These are phyloP conservation scores for Yasuhikotakia modesta DNA, from an alignment of 2,797 vertebrate genomes.

Conservation along the genomic window DNA sequence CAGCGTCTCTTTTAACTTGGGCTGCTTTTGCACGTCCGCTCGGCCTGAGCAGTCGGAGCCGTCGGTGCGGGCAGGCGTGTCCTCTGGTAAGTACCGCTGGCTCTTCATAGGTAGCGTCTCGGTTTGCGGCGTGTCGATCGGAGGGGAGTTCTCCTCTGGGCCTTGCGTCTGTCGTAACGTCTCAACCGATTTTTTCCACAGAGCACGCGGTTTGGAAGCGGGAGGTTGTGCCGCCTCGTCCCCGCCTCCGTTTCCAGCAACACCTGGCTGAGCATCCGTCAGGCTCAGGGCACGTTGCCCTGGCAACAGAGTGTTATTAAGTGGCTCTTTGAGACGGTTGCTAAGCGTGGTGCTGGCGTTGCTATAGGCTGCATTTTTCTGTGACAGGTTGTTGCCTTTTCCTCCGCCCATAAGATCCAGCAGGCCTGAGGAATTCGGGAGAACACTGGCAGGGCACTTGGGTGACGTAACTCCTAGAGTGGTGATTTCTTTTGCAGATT, in stretches of 20 bases:
- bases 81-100: slow-evolving; percentile 92
- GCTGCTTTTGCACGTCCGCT: slow-evolving; percentile 64
- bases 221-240: slow-evolving; percentile 49
- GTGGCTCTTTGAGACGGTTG: slow-evolving; percentile 92
- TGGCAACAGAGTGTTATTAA: slow-evolving; percentile 90
- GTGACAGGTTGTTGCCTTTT: slow-evolving; percentile 81
- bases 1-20: slow-evolving; percentile 86
- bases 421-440: slow-evolving; percentile 71
- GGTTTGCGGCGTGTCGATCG: slow-evolving; percentile 67
- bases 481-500: slow-evolving; percentile 92
- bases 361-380: slow-evolving; percentile 89
- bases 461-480: slow-evolving; percentile 84
- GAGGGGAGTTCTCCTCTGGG: slow-evolving; percentile 72
- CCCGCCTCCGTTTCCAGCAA: slow-evolving; percentile 57
- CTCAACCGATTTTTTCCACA: slow-evolving; percentile 97
- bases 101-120: slow-evolving; percentile 85
- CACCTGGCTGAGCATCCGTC: slow-evolving; percentile 86
- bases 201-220: slow-evolving; percentile 87
- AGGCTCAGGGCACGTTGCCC: slow-evolving; percentile 80
- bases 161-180: slow-evolving; percentile 85
- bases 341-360: slow-evolving; percentile 88
- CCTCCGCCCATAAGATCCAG: slow-evolving; percentile 68
- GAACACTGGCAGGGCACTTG: slow-evolving; percentile 81
- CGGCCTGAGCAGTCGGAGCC: slow-evolving; percentile 85
- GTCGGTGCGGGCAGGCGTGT: slow-evolving; percentile 85